Evolutionary conservation across 2,888 invertebrate genomes (phyloP).

Genomic region (Leuctra nigra): DNA sequence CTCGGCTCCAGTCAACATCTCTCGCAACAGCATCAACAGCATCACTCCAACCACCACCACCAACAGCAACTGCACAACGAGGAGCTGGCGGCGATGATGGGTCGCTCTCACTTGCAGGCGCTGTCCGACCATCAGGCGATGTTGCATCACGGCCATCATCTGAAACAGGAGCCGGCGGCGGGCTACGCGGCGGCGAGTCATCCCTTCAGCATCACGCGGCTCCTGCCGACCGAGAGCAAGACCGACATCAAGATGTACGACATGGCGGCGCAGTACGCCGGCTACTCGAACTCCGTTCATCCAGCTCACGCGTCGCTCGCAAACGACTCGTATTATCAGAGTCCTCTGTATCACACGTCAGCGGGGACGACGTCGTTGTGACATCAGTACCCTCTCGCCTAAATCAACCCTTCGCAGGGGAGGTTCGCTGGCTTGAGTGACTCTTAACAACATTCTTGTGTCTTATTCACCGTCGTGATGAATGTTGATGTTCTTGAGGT

Average conservation of each 20-base stretch:
- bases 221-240: conserved; percentile 82
- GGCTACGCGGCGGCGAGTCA: conserved; percentile 72
- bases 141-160: conserved; percentile 50
- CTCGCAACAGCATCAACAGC: conserved; percentile 46
- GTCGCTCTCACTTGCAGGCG: conserved; percentile 42
- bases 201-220: conserved; percentile 90
- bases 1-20: conserved; percentile 35
- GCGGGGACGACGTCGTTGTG: conserved; percentile 78
- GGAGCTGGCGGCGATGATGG: conserved; percentile 60
- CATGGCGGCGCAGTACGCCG: conserved; percentile 53
- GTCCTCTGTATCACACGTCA: conserved; percentile 61
- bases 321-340: conserved; percentile 77
- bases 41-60: conserved; percentile 48
- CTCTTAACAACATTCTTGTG: background rate
- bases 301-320: conserved; percentile 40
- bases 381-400: conserved; percentile 80
- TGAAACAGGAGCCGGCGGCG: conserved; percentile 67
- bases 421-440: background rate
- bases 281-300: conserved; percentile 36
- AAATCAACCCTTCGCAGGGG: conserved; percentile 39
- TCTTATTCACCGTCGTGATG: background rate
- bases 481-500: background rate
- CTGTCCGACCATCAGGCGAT: conserved; percentile 42
- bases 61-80: conserved; percentile 45
- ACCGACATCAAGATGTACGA: conserved; percentile 91